Base-by-base conservation (phyloP, 2,797 vertebrate species). In the Peromyscus attwateri region DNA sequence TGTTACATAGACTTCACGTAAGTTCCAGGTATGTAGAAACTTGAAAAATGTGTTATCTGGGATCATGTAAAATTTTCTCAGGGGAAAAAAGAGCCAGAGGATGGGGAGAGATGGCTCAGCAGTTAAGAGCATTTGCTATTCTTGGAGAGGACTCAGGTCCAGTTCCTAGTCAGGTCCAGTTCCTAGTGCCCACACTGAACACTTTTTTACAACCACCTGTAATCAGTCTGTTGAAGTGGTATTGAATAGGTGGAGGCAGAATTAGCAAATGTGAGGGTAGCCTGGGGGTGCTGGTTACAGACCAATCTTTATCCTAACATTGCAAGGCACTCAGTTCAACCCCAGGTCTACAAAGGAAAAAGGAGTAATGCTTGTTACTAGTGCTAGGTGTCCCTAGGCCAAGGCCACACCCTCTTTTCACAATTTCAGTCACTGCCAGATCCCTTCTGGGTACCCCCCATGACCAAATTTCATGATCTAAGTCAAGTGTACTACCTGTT, bases 21-120 rank as follows among this genome's bases (percentile, higher is more conserved):
- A 70, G 91, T 95, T 94, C 57, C 82, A 96, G 73, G 83, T 68
- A 94, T 73, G 55, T 66, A 79, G n/a, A 14, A 62, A 93, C 40
- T 94, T 94, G 52, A 85, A 68, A 83, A 85, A 68, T 85, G 31
- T 85, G 19, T 6, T 66, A 46, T 34, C 62, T 84, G 17, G 40
- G 17, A 46, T 66, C 17, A 84, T 84, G 29, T 49, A 46, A 84
- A 84, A 7, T 46, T 21, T 34, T 46, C 82, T 66, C 62, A 23
- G 82, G 40, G 16, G 7, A 25, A 23, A 27, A 62, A 9, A 17
- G 5, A 29, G 27, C 16, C 25, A 84, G 27, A 66, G 17, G 40
- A 29, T 84, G 17, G 25, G 66, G 31, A 37, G 79, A 60, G 40
- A 64, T 34, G 1, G 40, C 29, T 66, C 29, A 46, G 29, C 40